Percentiles rank a stretch among this genome's conserved stretches.
Conservation (phyloP, 2,888 invertebrate genomes). For the Papilio gigon region DNA sequence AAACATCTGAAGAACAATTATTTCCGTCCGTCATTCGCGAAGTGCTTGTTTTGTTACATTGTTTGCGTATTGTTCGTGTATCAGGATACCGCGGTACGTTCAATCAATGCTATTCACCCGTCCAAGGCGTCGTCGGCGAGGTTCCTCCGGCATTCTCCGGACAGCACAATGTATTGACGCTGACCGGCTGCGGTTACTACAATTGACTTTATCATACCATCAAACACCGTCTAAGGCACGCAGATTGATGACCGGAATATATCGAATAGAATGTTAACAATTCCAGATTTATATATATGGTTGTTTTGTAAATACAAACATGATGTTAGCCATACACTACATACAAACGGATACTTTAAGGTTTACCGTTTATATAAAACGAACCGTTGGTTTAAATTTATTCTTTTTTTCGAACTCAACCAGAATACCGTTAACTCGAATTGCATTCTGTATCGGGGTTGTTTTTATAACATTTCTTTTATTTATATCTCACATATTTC, state of each 20-base stretch:
- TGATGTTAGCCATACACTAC: not conserved
- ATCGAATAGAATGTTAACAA: slow-evolving; percentile 6
- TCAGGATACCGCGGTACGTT: slow-evolving; percentile 46
- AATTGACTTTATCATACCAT: slow-evolving; percentile 76
- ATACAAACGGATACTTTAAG: not conserved
- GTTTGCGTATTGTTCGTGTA: slow-evolving; percentile 31
- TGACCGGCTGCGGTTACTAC: slow-evolving; percentile 62
- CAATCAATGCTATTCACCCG: slow-evolving; percentile 61
- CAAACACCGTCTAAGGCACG: slow-evolving; percentile 55
- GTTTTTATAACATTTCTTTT: slow-evolving; percentile 23
- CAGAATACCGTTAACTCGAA: slow-evolving; percentile 6
- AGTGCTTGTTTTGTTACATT: slow-evolving; percentile 30
- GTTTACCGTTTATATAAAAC: not conserved
- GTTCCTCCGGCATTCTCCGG: slow-evolving; percentile 73
- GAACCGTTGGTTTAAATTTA: slow-evolving; percentile 9
- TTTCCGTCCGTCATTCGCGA: slow-evolving; percentile 16
- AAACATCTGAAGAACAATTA: slow-evolving; percentile 7
- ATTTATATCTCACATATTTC: slow-evolving; percentile 44
- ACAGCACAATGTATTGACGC: slow-evolving; percentile 73
- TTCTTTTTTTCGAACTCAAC: slow-evolving; percentile 20
- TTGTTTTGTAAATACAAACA: not conserved
- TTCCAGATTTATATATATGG: slow-evolving; percentile 3
- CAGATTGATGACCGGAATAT: slow-evolving; percentile 34
- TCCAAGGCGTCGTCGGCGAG: slow-evolving; percentile 70
- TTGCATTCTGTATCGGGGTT: slow-evolving; percentile 16